phyloP scores from a whole-genome alignment of 1,140 invertebrate species.

The Anagrus nilaparvatae region DNA sequence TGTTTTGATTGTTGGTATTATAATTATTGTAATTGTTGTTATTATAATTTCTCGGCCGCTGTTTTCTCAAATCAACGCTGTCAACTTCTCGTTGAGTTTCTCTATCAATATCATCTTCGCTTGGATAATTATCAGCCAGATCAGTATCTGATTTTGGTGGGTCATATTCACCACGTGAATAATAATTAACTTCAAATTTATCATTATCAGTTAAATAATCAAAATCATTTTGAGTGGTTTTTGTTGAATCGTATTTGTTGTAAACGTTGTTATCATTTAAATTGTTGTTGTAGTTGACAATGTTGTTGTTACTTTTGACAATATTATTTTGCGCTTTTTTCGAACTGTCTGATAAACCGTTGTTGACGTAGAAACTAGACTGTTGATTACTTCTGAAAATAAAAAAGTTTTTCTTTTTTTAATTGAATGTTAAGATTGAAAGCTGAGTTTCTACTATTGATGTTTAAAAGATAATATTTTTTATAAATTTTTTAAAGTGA shows the following conservation, averaged over 20 bases:
- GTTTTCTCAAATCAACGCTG: conserved; percentile 3
- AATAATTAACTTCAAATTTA: not conserved
- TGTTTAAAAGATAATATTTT: too few relatives aligned
- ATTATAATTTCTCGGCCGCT: not conserved
- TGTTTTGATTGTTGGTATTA: not conserved
- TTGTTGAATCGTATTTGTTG: not conserved
- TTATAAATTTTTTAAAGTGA: too few relatives aligned
- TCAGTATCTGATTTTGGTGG: not conserved
- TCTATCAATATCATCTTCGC: conserved; percentile 22
- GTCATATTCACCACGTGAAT: not conserved
- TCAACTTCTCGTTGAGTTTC: conserved; percentile 20
- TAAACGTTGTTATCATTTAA: not conserved
- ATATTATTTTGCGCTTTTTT: too few relatives aligned
- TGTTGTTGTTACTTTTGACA: too few relatives aligned
- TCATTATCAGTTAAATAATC: not conserved
- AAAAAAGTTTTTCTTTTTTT: too few relatives aligned
- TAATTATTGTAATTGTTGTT: not conserved
- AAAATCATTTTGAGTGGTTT: not conserved
- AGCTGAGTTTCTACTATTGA: too few relatives aligned
- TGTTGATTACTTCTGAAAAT: conserved; percentile 8
- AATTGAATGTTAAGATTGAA: too few relatives aligned
- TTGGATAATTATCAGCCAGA: not conserved
- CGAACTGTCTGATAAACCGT: conserved; percentile 2
- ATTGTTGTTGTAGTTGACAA: not conserved
- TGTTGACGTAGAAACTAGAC: conserved; percentile 7